Percentiles rank a stretch among this genome's conserved stretches.
Evolutionary conservation across 2,113 vertebrate genomes (phyloP).

Genomic region (Tupaia chinensis): DNA sequence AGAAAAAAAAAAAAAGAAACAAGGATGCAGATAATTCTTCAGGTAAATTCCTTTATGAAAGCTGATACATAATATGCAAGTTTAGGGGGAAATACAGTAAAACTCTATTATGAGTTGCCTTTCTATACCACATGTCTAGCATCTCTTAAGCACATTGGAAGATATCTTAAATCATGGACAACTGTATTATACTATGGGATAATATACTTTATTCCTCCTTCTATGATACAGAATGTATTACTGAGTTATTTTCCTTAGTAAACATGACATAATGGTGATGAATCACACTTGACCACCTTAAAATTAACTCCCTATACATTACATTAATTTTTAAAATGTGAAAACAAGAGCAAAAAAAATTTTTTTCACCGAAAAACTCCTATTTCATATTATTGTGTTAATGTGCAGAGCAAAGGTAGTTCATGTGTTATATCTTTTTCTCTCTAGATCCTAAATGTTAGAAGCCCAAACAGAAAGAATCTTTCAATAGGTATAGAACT

Average conservation of each 20-base stretch:
- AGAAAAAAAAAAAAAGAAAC: no score
- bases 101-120: slow-evolving; percentile 68
- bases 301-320: slow-evolving; percentile 79
- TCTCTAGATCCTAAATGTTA: slow-evolving; percentile 68
- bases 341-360: slow-evolving; percentile 66
- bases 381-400: slow-evolving; percentile 58
- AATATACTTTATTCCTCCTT: slow-evolving; percentile 76
- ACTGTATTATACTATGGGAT: slow-evolving; percentile 50
- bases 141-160: no score
- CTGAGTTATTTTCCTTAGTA: slow-evolving; percentile 74
- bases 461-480: slow-evolving; percentile 73
- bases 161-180: no score
- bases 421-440: slow-evolving; percentile 75
- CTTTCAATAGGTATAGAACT: slow-evolving; percentile 66
- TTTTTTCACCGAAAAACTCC: slow-evolving; percentile 63
- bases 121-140: slow-evolving; percentile 33
- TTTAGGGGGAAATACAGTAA: slow-evolving; percentile 73
- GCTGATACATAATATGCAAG: slow-evolving; percentile 59
- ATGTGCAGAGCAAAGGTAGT: slow-evolving; percentile 61
- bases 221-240: slow-evolving; percentile 67
- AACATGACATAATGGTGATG: slow-evolving; percentile 77
- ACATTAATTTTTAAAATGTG: slow-evolving; percentile 76
- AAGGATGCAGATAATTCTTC: slow-evolving; percentile 32
- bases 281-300: slow-evolving; percentile 75
- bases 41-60: slow-evolving; percentile 56